Evolutionary conservation across 2,888 invertebrate genomes (phyloP), one percentile per base, ranked within the genome.

Genomic region (Andrena camellia): DNA sequence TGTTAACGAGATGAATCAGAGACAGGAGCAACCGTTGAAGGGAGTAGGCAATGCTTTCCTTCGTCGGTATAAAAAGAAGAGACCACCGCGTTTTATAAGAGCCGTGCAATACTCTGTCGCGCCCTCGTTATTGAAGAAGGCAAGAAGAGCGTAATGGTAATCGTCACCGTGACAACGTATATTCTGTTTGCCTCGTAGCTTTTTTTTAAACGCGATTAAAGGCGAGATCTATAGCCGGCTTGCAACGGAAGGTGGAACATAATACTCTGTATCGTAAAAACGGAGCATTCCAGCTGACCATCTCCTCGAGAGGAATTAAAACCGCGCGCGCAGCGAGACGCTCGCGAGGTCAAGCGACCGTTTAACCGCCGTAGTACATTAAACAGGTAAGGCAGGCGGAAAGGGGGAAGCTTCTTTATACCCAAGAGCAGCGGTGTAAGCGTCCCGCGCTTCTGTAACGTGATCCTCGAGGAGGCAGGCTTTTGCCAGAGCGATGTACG

Each of bases 361-460:
- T 48, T n/a, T 74, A 54, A 67, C 74, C 26, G 66, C 7, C 10
- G 29, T 62, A 62, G 62, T 70, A 8, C 33, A 70, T 80, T 60
- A 72, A 63, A 66, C 26, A 8, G 54, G 13, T 26, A 68, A 78
- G 42, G 4, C 17, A 4, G 42, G 17, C 20, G 8, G 54, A 35
- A 33, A 35, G 8, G 7, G 33, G 50, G 31, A 10, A 31, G 5
- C 5, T 6, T 54, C 26, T 57, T 95, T 95, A 95, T 94, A 97
- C 97, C 96, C 95, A 3, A 97, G 94, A 59, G 97, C 97, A 63
- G 96, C 95, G 83, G 96, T 96, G 90, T 97, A 97, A 70, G 97
- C 96, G 31, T 95, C 95, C 75, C 97, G 95, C 0, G 98, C 98
- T 6, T 96, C 96, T 64, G 95, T 95, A 4, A 96, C 92, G 90